Conservation (phyloP, 1,140 invertebrate genomes). For the Trachymyrmex cornetzi region DNA sequence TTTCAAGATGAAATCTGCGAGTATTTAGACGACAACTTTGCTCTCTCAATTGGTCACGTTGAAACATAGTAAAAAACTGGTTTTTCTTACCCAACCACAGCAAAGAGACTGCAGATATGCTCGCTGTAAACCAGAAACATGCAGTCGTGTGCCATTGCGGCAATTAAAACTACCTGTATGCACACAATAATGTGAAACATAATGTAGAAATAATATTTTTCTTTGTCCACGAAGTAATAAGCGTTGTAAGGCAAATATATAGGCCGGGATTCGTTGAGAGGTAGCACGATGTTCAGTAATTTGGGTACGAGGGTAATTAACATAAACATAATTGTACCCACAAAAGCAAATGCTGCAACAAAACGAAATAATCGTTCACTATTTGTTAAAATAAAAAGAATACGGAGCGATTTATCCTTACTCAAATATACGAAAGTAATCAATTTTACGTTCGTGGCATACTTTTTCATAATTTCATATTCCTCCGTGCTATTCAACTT, state of each 20-base stretch:
- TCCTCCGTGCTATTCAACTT: not conserved
- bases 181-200: not conserved
- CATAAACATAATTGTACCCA: not conserved
- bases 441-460: not conserved
- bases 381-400: not conserved
- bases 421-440: not conserved
- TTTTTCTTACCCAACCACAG: slow-evolving; percentile 8
- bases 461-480: slow-evolving; percentile 25
- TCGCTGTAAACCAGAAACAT: not conserved
- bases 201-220: slow-evolving; percentile 28
- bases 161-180: not conserved
- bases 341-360: not conserved
- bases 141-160: not conserved
- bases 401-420: not conserved
- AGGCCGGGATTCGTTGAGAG: not conserved
- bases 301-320: not conserved
- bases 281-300: not conserved
- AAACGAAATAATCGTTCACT: not conserved
- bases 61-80: not conserved
- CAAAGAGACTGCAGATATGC: slow-evolving; percentile 14
- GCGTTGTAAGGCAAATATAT: not conserved
- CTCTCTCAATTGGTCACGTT: not conserved
- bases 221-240: not conserved
- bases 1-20: not conserved
- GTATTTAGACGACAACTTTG: too few relatives aligned